phyloP scores from a whole-genome alignment of 1,140 invertebrate genomes.

The Dysdera silvatica region DNA sequence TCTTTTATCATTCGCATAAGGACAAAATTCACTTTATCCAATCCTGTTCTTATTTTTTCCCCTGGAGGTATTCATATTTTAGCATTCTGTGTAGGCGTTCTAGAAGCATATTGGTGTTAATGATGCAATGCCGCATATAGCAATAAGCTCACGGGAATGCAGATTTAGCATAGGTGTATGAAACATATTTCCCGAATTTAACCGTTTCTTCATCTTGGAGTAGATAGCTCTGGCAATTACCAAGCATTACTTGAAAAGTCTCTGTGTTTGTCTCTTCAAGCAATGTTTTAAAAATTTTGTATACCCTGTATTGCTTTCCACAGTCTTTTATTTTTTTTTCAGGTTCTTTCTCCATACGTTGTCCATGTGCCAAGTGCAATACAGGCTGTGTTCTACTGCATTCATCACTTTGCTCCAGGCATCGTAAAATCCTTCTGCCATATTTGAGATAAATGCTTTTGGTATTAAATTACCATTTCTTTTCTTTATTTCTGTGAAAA shows the following conservation, averaged over 20 bases:
- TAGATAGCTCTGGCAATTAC: background rate
- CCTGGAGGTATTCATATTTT: background rate
- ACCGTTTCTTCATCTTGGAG: background rate
- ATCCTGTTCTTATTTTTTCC: no score
- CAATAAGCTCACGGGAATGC: background rate
- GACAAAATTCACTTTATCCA: no score
- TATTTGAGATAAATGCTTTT: constrained; percentile 16
- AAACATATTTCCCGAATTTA: background rate
- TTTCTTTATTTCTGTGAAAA: background rate
- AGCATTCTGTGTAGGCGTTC: background rate
- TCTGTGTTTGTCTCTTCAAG: background rate
- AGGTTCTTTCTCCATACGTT: constrained; percentile 5
- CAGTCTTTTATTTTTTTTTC: background rate
- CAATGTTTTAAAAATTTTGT: background rate
- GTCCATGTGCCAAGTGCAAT: constrained; percentile 3
- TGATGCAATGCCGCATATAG: background rate
- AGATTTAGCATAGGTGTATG: background rate
- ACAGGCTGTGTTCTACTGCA: background rate
- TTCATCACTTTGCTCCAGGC: background rate
- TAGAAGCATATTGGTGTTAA: constrained; percentile 5
- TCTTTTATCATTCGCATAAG: no score
- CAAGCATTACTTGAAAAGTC: background rate
- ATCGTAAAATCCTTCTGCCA: background rate
- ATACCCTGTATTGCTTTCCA: background rate
- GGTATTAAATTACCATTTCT: background rate